Conservation (phyloP, 2,888 invertebrate species). For the Sarcophaga variegata region DNA sequence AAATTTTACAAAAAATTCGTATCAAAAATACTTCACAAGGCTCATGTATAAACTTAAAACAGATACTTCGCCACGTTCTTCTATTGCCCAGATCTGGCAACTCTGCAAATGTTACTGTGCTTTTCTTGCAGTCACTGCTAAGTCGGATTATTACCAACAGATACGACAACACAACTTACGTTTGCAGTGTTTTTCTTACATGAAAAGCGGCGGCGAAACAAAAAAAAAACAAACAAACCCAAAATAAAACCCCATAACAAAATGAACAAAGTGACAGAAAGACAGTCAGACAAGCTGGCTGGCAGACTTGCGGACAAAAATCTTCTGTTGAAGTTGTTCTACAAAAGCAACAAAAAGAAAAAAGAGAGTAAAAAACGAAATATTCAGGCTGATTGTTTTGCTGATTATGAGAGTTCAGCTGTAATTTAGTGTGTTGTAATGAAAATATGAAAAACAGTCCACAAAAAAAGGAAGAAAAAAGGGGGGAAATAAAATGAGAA, state of each 20-base stretch:
- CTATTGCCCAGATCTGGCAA: not conserved
- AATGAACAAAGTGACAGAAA: not conserved
- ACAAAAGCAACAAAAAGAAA: no score
- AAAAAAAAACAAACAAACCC: no score
- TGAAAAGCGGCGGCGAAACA: no score
- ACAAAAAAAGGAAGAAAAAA: not conserved
- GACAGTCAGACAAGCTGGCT: not conserved
- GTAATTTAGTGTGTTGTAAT: slow-evolving; percentile 49
- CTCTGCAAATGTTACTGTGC: not conserved
- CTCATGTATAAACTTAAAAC: no score
- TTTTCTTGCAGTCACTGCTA: not conserved
- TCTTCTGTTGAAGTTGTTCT: slow-evolving; percentile 36
- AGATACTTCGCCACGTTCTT: no score
- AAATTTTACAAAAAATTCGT: no score
- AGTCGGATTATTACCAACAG: not conserved
- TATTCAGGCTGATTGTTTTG: slow-evolving; percentile 43
- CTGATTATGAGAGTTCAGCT: slow-evolving; percentile 56
- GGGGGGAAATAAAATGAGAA: no score
- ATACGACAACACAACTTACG: not conserved
- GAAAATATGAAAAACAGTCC: slow-evolving; percentile 37
- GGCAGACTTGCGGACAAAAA: not conserved
- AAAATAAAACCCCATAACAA: not conserved
- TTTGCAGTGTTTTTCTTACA: not conserved
- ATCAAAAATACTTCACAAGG: not conserved
- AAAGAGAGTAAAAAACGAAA: not conserved